phyloP scores from a whole-genome alignment of 23 tunicate species.

The Phallusia fumigata region DNA sequence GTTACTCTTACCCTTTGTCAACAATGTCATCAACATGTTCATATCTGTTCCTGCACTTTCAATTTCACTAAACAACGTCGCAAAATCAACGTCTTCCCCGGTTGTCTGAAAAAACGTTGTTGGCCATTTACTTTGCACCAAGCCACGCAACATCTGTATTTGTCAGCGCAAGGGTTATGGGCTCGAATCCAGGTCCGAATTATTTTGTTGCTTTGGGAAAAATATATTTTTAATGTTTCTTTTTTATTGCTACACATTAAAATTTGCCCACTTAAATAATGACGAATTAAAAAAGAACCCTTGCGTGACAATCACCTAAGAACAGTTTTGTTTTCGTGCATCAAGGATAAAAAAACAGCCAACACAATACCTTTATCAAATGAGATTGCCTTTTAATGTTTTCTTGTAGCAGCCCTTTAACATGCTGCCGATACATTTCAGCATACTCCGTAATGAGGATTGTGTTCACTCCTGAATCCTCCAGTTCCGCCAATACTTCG shows the following conservation, averaged over 20 bases:
- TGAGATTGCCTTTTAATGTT: slow-evolving; percentile 52
- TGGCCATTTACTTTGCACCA: not conserved
- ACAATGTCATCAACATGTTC: slow-evolving; percentile 39
- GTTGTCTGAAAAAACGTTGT: slow-evolving; percentile 24
- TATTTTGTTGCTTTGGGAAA: no score
- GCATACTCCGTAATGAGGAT: slow-evolving; percentile 49
- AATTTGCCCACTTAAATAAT: no score
- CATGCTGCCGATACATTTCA: slow-evolving; percentile 42
- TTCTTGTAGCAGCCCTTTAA: slow-evolving; percentile 37
- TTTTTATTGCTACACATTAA: no score
- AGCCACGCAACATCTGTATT: not conserved
- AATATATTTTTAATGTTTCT: no score
- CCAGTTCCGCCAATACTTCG: slow-evolving; percentile 48
- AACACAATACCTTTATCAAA: slow-evolving; percentile 30
- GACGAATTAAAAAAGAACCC: no score
- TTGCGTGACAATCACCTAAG: no score
- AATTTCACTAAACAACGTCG: slow-evolving; percentile 40
- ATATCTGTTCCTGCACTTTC: slow-evolving; percentile 59
- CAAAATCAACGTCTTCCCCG: slow-evolving; percentile 36
- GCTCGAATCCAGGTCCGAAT: no score
- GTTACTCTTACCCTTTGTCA: slow-evolving; percentile 35
- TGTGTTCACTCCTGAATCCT: slow-evolving; percentile 46
- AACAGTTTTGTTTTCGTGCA: no score
- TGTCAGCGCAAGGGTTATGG: no score
- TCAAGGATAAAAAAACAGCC: not conserved